phyloP scores from a whole-genome alignment of 2,113 vertebrate genomes.

The Patagioenas fasciata region DNA sequence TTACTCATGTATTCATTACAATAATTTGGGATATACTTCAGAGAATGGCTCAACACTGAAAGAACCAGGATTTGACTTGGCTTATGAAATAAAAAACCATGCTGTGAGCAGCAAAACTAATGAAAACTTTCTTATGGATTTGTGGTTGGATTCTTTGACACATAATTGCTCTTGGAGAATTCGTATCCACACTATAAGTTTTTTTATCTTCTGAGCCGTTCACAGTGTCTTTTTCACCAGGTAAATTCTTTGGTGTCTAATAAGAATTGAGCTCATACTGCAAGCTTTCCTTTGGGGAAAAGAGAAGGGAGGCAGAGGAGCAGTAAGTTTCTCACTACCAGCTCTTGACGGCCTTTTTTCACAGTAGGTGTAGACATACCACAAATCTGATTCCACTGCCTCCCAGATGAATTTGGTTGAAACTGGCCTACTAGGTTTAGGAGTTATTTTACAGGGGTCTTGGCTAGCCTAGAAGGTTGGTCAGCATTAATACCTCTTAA shows the following conservation, averaged over 20 bases:
- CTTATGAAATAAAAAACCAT: neutral
- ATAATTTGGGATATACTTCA: neutral
- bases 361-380: neutral
- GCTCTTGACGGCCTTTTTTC: neutral
- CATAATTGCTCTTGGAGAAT: neutral
- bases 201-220: neutral
- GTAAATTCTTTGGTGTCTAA: neutral
- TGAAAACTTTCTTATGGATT: neutral
- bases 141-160: neutral
- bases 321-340: neutral
- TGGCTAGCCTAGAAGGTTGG: neutral
- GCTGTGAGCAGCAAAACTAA: neutral
- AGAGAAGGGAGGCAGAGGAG: neutral
- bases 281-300: neutral
- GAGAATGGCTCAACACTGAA: neutral
- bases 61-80: neutral
- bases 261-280: neutral
- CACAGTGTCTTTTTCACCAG: neutral
- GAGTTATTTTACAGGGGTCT: neutral
- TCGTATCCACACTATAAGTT: neutral
- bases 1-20: neutral
- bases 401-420: neutral
- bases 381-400: neutral
- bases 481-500: neutral
- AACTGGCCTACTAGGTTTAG: neutral